Conservation (phyloP, 2,797 vertebrate genomes). For the Galaxias olidus region DNA sequence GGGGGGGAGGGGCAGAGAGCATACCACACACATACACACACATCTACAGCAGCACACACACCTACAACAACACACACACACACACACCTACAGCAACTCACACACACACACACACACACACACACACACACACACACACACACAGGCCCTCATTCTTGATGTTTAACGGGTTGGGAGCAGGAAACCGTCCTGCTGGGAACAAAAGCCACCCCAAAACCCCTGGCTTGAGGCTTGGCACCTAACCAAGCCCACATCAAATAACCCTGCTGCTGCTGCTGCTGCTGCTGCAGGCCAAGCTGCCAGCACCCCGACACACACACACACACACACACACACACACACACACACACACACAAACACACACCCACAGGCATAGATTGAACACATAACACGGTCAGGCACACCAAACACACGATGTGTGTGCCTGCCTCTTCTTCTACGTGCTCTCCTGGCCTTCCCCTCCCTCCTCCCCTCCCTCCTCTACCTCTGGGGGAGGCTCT, state of each 20-base stretch:
- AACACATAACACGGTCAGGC: neutral
- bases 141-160: slow-evolving; percentile 27
- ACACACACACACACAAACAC: slow-evolving; percentile 12
- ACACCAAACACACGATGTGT: no score
- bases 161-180: slow-evolving; percentile 59
- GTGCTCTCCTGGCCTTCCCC: no score
- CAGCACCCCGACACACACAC: slow-evolving; percentile 26
- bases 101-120: slow-evolving; percentile 17
- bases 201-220: slow-evolving; percentile 58
- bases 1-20: no score
- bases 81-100: slow-evolving; percentile 23
- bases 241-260: slow-evolving; percentile 73
- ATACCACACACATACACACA: no score
- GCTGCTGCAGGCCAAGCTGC: slow-evolving; percentile 24
- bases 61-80: neutral
- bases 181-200: slow-evolving; percentile 66
- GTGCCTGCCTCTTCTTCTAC: no score
- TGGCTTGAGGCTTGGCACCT: slow-evolving; percentile 61
- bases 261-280: slow-evolving; percentile 29
- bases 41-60: no score
- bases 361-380: slow-evolving; percentile 11
- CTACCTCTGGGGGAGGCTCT: slow-evolving; percentile 5
- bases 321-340: slow-evolving; percentile 6
- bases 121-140: slow-evolving; percentile 10
- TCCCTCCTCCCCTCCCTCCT: neutral